Conservation (phyloP, 2,797 vertebrate species). For the Melanogrammus aeglefinus region DNA sequence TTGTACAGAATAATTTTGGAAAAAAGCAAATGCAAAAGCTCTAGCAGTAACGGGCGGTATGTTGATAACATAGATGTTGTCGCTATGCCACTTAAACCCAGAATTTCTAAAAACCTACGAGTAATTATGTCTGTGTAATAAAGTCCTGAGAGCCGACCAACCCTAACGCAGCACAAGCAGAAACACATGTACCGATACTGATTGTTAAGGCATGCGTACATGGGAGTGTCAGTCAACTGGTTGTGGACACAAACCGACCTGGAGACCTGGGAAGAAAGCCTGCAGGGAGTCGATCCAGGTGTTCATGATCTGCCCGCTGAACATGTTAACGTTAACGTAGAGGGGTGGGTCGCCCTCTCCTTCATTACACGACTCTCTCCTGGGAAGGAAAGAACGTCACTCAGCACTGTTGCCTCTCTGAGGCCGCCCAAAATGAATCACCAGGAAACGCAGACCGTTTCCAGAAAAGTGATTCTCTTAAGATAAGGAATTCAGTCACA, state of each 20-base stretch:
- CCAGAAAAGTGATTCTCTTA: background rate
- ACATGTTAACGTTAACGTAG: slow-evolving; percentile 98
- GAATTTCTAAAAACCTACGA: background rate
- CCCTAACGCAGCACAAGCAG: background rate
- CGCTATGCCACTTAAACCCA: background rate
- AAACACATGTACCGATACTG: background rate
- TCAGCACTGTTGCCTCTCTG: background rate
- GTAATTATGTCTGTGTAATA: no score
- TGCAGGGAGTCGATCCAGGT: slow-evolving; percentile 99
- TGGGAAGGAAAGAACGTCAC: slow-evolving; percentile 44
- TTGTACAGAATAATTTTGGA: background rate
- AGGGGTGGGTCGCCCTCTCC: slow-evolving; percentile 96
- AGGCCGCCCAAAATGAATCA: background rate
- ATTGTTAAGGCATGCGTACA: background rate
- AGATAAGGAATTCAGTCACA: background rate
- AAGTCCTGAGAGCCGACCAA: background rate
- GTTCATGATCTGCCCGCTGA: slow-evolving; percentile 96
- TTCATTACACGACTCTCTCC: slow-evolving; percentile 93
- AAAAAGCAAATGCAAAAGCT: background rate
- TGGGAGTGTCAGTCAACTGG: background rate
- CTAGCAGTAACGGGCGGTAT: background rate
- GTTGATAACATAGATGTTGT: background rate
- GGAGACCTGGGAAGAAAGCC: slow-evolving; percentile 97
- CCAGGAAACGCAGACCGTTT: background rate
- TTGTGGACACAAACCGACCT: slow-evolving; percentile 70